These are phyloP conservation scores for Magallana gigas DNA, from an alignment of 1,140 invertebrate genomes.

Conservation along the genomic window DNA sequence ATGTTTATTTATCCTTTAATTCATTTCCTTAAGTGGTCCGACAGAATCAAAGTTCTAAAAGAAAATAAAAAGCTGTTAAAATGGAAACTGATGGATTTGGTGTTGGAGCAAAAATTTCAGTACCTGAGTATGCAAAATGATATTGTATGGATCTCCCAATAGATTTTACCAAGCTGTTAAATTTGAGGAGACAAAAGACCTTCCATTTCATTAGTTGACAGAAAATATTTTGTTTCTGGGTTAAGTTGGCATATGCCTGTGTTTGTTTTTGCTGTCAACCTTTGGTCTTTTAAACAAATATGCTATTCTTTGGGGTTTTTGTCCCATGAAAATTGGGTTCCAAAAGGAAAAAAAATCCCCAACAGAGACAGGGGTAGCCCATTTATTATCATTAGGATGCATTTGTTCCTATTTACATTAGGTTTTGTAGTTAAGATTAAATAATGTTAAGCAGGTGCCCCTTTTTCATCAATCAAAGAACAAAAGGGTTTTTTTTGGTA, in stretches of 20 bases:
- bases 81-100: too few relatives aligned
- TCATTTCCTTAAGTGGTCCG: too few relatives aligned
- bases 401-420: neutral
- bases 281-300: neutral
- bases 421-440: neutral
- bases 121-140: too few relatives aligned
- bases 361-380: neutral
- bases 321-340: neutral
- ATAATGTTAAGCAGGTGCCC: neutral
- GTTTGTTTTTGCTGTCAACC: neutral
- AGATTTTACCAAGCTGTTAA: neutral
- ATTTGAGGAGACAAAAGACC: neutral
- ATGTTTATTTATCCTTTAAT: too few relatives aligned
- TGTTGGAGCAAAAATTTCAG: too few relatives aligned
- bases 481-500: too few relatives aligned
- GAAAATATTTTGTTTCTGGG: neutral
- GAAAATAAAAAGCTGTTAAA: too few relatives aligned
- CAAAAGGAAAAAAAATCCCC: neutral
- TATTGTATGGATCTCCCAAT: too few relatives aligned
- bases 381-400: neutral
- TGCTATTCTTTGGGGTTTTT: neutral
- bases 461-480: too few relatives aligned
- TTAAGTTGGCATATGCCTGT: slow-evolving; percentile 3
- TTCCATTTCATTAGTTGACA: neutral
- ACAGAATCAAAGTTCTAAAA: too few relatives aligned